phyloP scores from a whole-genome alignment of 2,888 invertebrate species.

The Thecophora atra region DNA sequence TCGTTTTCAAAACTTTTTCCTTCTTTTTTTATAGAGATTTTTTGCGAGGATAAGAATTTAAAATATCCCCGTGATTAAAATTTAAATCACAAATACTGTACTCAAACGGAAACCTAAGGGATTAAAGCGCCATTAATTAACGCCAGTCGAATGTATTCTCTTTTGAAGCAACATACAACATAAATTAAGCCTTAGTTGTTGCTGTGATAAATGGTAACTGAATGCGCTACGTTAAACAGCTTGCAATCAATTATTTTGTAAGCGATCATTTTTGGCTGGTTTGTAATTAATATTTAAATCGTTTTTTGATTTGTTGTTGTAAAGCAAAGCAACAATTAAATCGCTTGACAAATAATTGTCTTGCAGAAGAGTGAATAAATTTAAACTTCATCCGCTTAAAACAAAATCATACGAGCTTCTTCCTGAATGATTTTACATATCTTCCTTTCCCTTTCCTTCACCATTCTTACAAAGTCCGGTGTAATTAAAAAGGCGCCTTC shows the following conservation, averaged over 20 bases:
- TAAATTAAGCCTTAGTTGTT: background rate
- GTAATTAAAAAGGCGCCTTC: background rate
- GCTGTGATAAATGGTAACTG: background rate
- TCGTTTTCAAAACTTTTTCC: no score
- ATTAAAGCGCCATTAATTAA: conserved; percentile 5
- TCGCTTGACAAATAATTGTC: background rate
- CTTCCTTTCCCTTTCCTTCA: background rate
- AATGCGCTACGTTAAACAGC: background rate
- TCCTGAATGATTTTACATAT: background rate
- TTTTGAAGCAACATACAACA: background rate
- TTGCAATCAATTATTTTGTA: background rate
- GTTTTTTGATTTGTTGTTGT: background rate
- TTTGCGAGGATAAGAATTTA: no score
- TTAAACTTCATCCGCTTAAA: conserved; percentile 1
- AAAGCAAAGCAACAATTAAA: background rate
- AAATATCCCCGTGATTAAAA: no score
- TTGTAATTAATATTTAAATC: conserved; percentile 24
- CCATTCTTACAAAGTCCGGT: background rate
- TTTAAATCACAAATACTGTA: no score
- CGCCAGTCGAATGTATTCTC: background rate
- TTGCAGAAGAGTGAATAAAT: conserved; percentile 15
- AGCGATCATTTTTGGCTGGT: background rate
- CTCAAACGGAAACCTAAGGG: background rate
- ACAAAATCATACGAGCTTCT: background rate
- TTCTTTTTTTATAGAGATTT: no score